These are phyloP conservation scores for Cyclophora punctaria DNA, from an alignment of 2,888 invertebrate species.

Conservation along the genomic window DNA sequence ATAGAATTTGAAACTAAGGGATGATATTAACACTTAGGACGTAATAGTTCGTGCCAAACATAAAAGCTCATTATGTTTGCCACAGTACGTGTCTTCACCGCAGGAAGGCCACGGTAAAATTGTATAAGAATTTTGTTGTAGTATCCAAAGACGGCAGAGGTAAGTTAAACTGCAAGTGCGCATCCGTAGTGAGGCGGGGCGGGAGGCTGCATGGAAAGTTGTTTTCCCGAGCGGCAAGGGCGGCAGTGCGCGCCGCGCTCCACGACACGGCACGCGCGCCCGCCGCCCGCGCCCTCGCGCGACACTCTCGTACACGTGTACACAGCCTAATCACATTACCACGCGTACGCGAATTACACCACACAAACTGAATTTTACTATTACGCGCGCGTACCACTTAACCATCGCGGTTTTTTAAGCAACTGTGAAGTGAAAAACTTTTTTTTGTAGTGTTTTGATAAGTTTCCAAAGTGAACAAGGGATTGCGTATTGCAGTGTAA, in stretches of 20 bases:
- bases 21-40: too few species aligned
- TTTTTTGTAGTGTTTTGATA: constrained; percentile 4
- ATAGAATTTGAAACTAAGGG: too few species aligned
- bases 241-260: constrained; percentile 64
- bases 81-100: too few species aligned
- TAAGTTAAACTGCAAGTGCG: constrained; percentile 57
- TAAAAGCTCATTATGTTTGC: too few species aligned
- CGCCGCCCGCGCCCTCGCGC: constrained; percentile 25
- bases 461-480: constrained; percentile 1
- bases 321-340: constrained; percentile 14
- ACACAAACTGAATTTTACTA: too few species aligned
- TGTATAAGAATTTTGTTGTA: constrained; percentile 28
- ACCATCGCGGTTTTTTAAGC: too few species aligned
- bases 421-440: not conserved
- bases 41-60: too few species aligned
- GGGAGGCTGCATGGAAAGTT: constrained; percentile 60
- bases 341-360: constrained; percentile 10
- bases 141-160: constrained; percentile 32
- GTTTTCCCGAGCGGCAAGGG: constrained; percentile 40
- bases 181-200: constrained; percentile 39
- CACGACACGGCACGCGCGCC: constrained; percentile 30
- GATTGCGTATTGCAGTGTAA: constrained; percentile 23
- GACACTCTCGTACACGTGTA: constrained; percentile 10
- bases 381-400: too few species aligned
- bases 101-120: not conserved